A percentile compares a stretch with the other conserved stretches of the same genome.
phyloP scores from a whole-genome alignment of 2,113 vertebrate genomes.

The Hyperopisus bebe region DNA sequence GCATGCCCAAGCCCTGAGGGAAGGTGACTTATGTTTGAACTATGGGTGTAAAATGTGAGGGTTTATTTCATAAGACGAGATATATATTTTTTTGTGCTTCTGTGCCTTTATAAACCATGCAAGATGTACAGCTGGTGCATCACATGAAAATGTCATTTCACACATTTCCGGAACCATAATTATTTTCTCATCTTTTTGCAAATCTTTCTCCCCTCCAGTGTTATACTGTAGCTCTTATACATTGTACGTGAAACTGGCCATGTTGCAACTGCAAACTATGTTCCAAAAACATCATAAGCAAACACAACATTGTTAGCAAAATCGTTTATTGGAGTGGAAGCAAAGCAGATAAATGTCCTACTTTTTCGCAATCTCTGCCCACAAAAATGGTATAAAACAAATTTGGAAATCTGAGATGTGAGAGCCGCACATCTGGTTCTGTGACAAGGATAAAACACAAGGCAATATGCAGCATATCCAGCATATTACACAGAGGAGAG shows the following conservation, averaged over 20 bases:
- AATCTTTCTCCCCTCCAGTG: background rate
- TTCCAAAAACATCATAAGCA: background rate
- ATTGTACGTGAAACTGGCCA: background rate
- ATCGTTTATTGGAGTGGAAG: background rate
- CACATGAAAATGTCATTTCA: background rate
- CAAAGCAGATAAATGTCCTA: background rate
- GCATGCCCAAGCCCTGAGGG: background rate
- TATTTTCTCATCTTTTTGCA: background rate
- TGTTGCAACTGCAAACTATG: background rate
- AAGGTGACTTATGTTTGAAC: background rate
- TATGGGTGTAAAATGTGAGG: background rate
- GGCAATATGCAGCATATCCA: background rate
- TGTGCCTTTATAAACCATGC: background rate
- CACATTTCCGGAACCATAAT: background rate
- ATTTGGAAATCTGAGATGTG: background rate
- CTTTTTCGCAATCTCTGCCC: background rate
- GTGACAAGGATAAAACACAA: background rate
- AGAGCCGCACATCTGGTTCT: background rate
- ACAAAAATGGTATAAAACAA: background rate
- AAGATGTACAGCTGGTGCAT: background rate
- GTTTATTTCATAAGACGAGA: background rate
- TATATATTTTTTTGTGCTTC: background rate
- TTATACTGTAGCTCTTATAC: background rate
- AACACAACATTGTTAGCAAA: background rate
- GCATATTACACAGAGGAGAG: background rate